Evolutionary conservation across 2,797 vertebrate species (phyloP), one percentile per base, ranked within the genome.

Genomic region (Enteromius paludinosus): DNA sequence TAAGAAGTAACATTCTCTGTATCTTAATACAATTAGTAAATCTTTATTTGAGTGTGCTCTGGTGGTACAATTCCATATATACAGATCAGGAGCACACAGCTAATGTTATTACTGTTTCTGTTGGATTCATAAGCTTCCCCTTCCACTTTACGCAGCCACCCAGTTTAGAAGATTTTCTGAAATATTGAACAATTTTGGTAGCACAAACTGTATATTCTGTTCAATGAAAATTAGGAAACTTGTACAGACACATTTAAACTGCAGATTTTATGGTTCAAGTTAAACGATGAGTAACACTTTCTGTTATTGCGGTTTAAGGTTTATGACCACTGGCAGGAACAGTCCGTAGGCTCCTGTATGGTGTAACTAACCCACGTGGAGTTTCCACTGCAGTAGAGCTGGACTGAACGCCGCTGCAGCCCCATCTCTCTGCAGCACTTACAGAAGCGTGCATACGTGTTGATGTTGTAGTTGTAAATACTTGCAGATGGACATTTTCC

Each of bases 391-490:
- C 98, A 99, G 89, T 96, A 98, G 74, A 99, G 92, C 86, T 97
- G 97, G 88, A 99, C 97, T 0, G 94, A 94, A 86, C 98, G 96
- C 0, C 95, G 93, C 91, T 98, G 97, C 47, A 99, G 94, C 2
- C 97, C 97, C 1, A 97, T 95, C 91, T 99, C 98, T 1, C 97
- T 91, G 93, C 98, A 99, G 92, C 98, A 99, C 91, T 99, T 99
- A 90, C 98, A 99, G 92, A 99, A 99, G 75, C 98, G 95, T 23
- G 97, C 97, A 0, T 99, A 99, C 0, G 96, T 96, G 92, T 99
- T 99, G 91, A 99, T 97, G 93, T 99, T 99, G 93, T 99, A 99
- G 94, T 99, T 99, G 92, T 99, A 99, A 91, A 99, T 99, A 91
- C 98, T 99, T 87, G 98, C 98, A 0, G 98, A 99, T 0, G 98